Conservation (phyloP, 2,113 vertebrate genomes). For the Callipepla squamata region DNA sequence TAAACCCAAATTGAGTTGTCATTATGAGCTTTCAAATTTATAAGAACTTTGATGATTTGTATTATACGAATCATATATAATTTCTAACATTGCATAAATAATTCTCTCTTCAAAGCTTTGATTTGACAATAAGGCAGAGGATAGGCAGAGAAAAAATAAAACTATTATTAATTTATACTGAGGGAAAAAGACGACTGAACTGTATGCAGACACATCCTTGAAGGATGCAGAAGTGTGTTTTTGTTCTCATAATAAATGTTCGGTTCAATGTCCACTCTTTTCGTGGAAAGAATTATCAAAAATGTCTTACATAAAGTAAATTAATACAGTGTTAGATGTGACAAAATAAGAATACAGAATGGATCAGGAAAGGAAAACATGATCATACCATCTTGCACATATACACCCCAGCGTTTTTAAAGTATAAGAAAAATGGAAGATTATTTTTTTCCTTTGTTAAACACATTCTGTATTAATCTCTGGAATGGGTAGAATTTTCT, state of each 20-base stretch:
- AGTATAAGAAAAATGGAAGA: neutral
- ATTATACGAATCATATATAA: neutral
- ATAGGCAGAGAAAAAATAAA: neutral
- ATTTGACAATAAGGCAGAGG: neutral
- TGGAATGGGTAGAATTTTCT: neutral
- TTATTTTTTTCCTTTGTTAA: neutral
- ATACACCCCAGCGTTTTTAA: neutral
- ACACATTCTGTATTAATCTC: neutral
- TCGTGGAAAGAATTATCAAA: neutral
- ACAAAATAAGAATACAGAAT: neutral
- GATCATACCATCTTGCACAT: neutral
- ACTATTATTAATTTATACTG: neutral
- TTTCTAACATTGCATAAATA: neutral
- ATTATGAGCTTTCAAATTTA: neutral
- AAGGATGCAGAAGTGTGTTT: neutral
- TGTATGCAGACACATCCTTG: neutral
- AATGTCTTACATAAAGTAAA: neutral
- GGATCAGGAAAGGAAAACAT: neutral
- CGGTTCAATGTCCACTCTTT: neutral
- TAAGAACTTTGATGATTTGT: neutral
- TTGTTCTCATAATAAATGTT: neutral
- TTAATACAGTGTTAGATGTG: neutral
- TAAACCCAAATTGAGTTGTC: neutral
- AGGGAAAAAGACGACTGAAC: neutral
- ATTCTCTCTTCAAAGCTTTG: neutral